Percentiles rank a stretch among this genome's conserved stretches.
These are phyloP conservation scores for Ceyx margarethae DNA, from an alignment of 2,113 vertebrate genomes.

Conservation along the genomic window DNA sequence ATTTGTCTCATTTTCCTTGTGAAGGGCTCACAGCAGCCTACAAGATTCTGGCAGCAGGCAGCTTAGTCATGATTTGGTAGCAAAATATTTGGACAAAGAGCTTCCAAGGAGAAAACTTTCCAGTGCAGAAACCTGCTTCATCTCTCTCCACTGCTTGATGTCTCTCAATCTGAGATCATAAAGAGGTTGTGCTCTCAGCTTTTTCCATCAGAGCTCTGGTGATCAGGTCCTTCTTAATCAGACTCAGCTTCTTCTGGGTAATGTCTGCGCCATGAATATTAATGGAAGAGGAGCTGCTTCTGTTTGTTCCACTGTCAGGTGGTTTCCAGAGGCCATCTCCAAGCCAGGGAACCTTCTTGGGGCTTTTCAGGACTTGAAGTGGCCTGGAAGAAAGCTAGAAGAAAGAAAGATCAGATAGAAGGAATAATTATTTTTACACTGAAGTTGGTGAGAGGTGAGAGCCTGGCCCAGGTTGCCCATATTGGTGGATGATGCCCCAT, in stretches of 20 bases:
- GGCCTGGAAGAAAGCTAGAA: too few species aligned
- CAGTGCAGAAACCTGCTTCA: not conserved
- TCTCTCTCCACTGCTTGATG: rapidly evolving
- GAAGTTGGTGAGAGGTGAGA: too few species aligned
- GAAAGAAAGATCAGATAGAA: too few species aligned
- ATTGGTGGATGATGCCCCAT: too few species aligned
- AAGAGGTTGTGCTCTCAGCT: not conserved
- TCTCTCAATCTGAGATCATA: not conserved
- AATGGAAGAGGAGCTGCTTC: slow-evolving; percentile 5
- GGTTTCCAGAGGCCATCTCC: slow-evolving; percentile 12
- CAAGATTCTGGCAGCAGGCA: not conserved
- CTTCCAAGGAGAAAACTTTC: slow-evolving; percentile 21
- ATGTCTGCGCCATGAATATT: slow-evolving; percentile 7
- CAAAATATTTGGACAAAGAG: not conserved
- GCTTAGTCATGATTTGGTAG: not conserved
- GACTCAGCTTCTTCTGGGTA: not conserved
- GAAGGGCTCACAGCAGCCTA: rapidly evolving
- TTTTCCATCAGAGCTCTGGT: not conserved
- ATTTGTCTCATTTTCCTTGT: not conserved
- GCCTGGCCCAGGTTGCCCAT: too few species aligned
- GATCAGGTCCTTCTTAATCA: not conserved
- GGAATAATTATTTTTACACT: too few species aligned
- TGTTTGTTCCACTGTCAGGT: slow-evolving; percentile 16
- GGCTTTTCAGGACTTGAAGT: too few species aligned
- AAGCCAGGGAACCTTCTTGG: not conserved